Evolutionary conservation across 2,797 vertebrate species (phyloP).

Genomic region (Pristis pectinata): DNA sequence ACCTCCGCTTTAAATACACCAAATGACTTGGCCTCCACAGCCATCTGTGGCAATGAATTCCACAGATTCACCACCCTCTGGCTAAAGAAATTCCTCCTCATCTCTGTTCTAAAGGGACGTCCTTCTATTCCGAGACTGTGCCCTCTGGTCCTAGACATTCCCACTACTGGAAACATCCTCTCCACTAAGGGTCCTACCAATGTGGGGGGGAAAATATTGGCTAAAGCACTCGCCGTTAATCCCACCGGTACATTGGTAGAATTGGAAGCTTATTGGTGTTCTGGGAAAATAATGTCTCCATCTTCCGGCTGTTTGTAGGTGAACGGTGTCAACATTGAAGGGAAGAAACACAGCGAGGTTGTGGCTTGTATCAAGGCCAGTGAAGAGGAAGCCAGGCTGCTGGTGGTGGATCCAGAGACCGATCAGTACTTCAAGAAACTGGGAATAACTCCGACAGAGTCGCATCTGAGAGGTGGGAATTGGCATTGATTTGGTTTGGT

Average conservation of each 20-base stretch:
- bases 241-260: neutral
- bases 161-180: no score
- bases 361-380: constrained; percentile 72
- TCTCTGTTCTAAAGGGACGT: no score
- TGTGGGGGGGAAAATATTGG: neutral
- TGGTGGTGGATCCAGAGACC: constrained; percentile 81
- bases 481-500: neutral
- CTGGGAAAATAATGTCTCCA: neutral
- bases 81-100: no score
- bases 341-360: constrained; percentile 79
- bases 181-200: no score
- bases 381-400: constrained; percentile 66
- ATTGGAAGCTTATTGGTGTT: no score
- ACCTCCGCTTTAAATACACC: no score
- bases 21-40: no score
- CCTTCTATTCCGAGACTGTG: no score
- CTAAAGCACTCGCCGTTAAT: no score
- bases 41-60: no score
- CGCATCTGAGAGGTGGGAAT: constrained; percentile 68
- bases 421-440: constrained; percentile 79
- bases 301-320: constrained; percentile 61
- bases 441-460: constrained; percentile 64
- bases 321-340: constrained; percentile 73
- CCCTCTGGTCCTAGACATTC: no score
- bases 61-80: no score